Percentiles rank a stretch among this genome's conserved stretches.
phyloP scores from a whole-genome alignment of 1,140 invertebrate genomes.

The Diplogasteroides magnus region DNA sequence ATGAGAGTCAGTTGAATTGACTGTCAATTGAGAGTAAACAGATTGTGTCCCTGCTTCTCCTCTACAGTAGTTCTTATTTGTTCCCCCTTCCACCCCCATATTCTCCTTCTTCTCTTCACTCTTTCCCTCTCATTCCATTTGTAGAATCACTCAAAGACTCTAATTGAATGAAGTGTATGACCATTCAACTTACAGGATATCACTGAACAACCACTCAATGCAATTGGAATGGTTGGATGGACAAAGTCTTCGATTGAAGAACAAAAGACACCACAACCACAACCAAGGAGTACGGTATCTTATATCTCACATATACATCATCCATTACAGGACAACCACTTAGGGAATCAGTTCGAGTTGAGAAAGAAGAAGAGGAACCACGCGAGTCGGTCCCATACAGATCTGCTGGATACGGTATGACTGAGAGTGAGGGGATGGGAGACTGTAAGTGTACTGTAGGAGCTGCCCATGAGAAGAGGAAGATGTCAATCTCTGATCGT shows the following conservation, averaged over 20 bases:
- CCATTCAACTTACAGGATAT: no score
- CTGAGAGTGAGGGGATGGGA: neutral
- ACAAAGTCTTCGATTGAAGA: constrained; percentile 19
- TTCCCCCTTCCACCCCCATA: constrained; percentile 2
- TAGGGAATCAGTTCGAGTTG: constrained; percentile 21
- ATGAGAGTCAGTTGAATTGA: constrained; percentile 25
- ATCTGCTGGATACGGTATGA: constrained; percentile 35
- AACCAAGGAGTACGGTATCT: neutral
- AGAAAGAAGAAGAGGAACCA: constrained; percentile 29
- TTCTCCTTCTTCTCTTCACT: no score
- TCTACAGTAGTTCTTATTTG: constrained; percentile 1
- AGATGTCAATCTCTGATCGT: constrained; percentile 24
- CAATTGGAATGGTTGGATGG: constrained; percentile 37
- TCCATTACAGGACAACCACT: constrained; percentile 11
- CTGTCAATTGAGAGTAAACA: no score
- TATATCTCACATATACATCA: neutral
- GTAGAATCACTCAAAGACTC: no score
- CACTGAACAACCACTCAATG: constrained; percentile 30
- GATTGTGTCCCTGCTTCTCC: no score
- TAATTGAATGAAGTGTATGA: no score
- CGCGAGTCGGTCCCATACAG: constrained; percentile 33
- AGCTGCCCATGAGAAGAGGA: constrained; percentile 34
- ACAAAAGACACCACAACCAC: neutral
- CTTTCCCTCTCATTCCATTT: no score
- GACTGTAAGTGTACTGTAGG: constrained; percentile 15